Conservation (phyloP, 2,113 vertebrate species). For the Cyanocitta stelleri region DNA sequence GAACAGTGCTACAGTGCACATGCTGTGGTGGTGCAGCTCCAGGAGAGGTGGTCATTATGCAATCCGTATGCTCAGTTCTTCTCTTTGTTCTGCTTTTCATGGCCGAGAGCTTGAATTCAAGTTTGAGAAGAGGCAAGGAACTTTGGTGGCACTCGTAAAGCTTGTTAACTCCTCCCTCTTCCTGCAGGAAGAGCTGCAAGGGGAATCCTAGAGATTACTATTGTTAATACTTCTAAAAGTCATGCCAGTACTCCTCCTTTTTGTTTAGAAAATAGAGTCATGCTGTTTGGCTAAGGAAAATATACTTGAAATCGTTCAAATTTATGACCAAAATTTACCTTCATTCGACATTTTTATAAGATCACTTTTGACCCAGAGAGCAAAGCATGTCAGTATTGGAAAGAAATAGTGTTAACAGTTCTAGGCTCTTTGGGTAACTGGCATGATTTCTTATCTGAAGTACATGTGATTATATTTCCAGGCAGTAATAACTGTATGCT, state of each 20-base stretch:
- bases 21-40: neutral
- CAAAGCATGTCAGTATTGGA: neutral
- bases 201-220: neutral
- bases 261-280: neutral
- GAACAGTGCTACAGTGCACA: neutral
- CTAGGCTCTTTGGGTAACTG: neutral
- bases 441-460: slow-evolving; percentile 7
- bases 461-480: neutral
- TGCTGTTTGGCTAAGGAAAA: neutral
- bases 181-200: neutral
- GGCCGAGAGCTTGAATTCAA: neutral
- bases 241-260: neutral
- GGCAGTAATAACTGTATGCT: neutral
- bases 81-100: neutral
- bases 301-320: neutral
- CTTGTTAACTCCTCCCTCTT: neutral
- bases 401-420: slow-evolving; percentile 10
- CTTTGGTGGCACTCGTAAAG: neutral
- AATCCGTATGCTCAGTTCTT: neutral
- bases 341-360: neutral
- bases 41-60: neutral
- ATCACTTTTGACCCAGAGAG: neutral
- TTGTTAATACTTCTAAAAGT: neutral
- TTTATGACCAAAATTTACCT: neutral
- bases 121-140: neutral